Evolutionary conservation across 2,797 vertebrate genomes (phyloP), one percentile per base, ranked within the genome.

Genomic region (Parotocinclus haroldoi): DNA sequence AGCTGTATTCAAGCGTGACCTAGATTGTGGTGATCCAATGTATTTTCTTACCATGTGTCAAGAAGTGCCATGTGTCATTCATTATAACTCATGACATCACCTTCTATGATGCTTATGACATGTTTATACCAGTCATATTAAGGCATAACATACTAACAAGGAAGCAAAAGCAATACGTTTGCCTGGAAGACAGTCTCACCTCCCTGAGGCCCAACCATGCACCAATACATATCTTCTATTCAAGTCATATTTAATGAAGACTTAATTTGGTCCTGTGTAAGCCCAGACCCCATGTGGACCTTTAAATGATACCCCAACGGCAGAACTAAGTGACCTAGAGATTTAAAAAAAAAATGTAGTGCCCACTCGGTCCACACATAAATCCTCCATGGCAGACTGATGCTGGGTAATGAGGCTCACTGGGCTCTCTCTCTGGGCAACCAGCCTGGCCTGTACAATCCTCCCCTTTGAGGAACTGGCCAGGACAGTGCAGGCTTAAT

Each of bases 341-440:
- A 66, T 16, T 50, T 49, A 66, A 66, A 38, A 57, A 13, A 71
- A 78, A 78, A 76, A 78, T 80, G 81, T 18, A 13, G 49, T 67
- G 69, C 64, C 73, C 80, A 75, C 81, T 81, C 67, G 74, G 75
- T 84, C 82, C 77, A 78, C 76, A 83, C 83, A 87, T 89, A 86
- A 88, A 87, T 90, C 83, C 87, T 88, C 79, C 79, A 78, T 75
- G 80, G 73, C 71, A 81, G 84, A 81, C 76, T 76, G 83, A 83
- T 79, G 79, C 79, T 77, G 78, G 84, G 80, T 91, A 91, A 92
- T 90, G 87, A 91, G 89, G 81, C 86, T 88, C 83, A 8, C 74
- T 83, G 81, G 84, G 86, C 44, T 19, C 59, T 81, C 83, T 81
- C 82, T 80, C 82, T 78, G 81, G 82, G 85, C 37, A 53, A 48